Base-by-base conservation (phyloP, 2,113 vertebrate species). In the Chamaea fasciata region DNA sequence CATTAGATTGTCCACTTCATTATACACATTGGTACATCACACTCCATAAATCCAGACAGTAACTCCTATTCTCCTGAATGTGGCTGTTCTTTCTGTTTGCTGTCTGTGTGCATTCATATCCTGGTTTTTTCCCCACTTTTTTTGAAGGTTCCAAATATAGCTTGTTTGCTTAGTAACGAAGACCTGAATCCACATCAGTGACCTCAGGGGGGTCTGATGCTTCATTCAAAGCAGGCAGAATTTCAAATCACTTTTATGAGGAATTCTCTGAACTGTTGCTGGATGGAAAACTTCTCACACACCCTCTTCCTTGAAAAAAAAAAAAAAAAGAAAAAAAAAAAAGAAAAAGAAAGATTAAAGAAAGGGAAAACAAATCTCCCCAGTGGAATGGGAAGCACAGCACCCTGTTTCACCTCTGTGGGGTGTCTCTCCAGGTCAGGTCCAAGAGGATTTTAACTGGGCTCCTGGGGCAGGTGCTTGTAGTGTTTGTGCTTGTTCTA, bases 1-100 rank as follows among this genome's bases (percentile, higher is more conserved):
- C 94, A 91, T 94, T 96, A 96, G 91, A 80, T 94, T 85, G 91
- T 91, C 90, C 91, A 67, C 90, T 95, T 96, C 91, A 41, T 96
- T 96, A 91, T 92, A 55, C 26, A 20, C 59, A 59, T 89, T 92
- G 79, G 92, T 57, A 52, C 68, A 77, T 74, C 86, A 26, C 95
- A 94, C 94, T 83, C 87, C 74, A 79, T 95, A 95, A 96, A 97
- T 95, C 91, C 85, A 89, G 75, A 57, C 31, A 65, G 76, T 30
- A 65, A 70, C 73, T 76, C 62, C 87, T 87, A 13, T 92, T 92
- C 84, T 95, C 53, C 31, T 74, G 75, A 87, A 90, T 55, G 75
- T 83, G 74, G 47, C 55, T 93, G 71, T 92, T 94, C 71, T 93
- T 95, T 67, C 71, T 77, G 18, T 93, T 96, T 95, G 75, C 82